Percentiles rank a stretch among this genome's conserved stretches.
These are phyloP conservation scores for Andricus grossulariae DNA, from an alignment of 1,140 invertebrate species.

Conservation along the genomic window DNA sequence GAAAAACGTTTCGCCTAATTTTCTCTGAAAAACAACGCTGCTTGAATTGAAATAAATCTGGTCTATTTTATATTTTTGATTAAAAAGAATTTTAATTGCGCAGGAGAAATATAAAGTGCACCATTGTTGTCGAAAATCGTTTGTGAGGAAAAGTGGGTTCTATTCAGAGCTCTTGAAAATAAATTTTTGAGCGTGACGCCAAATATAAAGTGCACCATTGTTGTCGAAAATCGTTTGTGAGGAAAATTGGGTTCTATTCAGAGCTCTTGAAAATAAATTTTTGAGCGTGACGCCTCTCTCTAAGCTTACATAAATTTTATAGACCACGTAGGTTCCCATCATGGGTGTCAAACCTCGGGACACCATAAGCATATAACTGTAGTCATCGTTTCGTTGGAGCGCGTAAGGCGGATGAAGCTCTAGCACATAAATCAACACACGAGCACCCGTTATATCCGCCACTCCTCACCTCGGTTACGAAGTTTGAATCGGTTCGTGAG, in stretches of 20 bases:
- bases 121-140: slow-evolving; percentile 9
- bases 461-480: slow-evolving; percentile 25
- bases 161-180: slow-evolving; percentile 41
- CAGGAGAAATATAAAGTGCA: too few relatives aligned
- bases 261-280: slow-evolving; percentile 47
- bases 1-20: too few relatives aligned
- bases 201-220: too few relatives aligned
- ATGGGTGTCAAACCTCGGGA: not conserved
- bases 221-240: slow-evolving; percentile 28
- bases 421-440: slow-evolving; percentile 17
- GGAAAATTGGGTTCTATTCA: slow-evolving; percentile 29
- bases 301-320: slow-evolving; percentile 37
- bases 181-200: slow-evolving; percentile 48
- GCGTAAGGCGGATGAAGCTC: slow-evolving; percentile 18
- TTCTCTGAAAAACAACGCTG: too few relatives aligned
- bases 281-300: slow-evolving; percentile 35
- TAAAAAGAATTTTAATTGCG: too few relatives aligned
- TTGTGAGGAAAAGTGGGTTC: slow-evolving; percentile 29
- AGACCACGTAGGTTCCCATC: not conserved
- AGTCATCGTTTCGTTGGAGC: slow-evolving; percentile 12
- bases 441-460: slow-evolving; percentile 9
- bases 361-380: not conserved
- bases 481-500: slow-evolving; percentile 27
- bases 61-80: too few relatives aligned
- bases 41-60: too few relatives aligned